phyloP scores from a whole-genome alignment of 2,797 vertebrate species.

The Pseudochirops cupreus region DNA sequence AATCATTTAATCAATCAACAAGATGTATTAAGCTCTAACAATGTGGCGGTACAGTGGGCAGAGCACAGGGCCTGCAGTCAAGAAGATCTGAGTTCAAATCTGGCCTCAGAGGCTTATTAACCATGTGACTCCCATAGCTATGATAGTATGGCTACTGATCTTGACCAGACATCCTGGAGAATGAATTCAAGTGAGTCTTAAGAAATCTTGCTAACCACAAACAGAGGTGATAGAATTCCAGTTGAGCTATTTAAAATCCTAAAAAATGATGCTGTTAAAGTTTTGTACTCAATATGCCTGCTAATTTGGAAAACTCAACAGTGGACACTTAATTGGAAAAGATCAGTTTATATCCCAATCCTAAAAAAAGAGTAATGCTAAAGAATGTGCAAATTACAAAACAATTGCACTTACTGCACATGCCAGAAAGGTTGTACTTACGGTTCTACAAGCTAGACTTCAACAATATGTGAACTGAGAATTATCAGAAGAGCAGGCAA shows the following conservation, averaged over 20 bases:
- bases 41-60: neutral
- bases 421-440: neutral
- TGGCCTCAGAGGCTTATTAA: neutral
- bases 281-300: neutral
- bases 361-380: neutral
- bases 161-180: neutral
- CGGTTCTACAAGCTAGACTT: neutral
- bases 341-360: neutral
- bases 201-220: neutral
- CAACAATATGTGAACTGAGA: neutral
- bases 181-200: neutral
- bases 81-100: neutral
- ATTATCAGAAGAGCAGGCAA: neutral
- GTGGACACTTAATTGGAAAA: neutral
- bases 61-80: neutral
- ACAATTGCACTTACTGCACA: neutral
- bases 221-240: neutral
- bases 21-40: neutral
- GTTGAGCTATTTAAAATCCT: neutral
- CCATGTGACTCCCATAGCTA: neutral
- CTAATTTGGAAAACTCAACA: neutral
- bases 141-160: neutral
- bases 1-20: neutral
- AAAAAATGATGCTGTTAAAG: neutral
- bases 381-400: neutral